These are phyloP conservation scores for Elmis aenea DNA, from an alignment of 2,888 invertebrate genomes.

Conservation along the genomic window DNA sequence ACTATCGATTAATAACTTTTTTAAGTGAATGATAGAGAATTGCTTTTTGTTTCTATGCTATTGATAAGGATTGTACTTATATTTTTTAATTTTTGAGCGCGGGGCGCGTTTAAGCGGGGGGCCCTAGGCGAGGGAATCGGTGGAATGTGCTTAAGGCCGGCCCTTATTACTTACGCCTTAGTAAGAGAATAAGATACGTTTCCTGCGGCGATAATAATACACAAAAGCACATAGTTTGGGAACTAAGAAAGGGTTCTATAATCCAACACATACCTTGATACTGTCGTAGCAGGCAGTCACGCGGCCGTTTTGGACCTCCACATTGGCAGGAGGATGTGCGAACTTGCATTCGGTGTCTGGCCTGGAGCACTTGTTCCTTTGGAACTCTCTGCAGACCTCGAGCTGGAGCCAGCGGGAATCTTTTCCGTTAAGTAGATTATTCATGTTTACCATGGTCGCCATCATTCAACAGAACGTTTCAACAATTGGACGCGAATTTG, in stretches of 20 bases:
- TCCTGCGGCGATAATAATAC: no score
- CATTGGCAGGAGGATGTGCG: conserved; percentile 98
- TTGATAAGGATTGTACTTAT: no score
- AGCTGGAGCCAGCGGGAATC: conserved; percentile 99
- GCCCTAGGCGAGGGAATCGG: no score
- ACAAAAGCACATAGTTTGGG: no score
- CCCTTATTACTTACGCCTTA: no score
- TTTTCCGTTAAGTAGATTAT: conserved; percentile 95
- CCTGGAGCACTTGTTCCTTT: conserved; percentile 98
- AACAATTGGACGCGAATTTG: conserved; percentile 33
- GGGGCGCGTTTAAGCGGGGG: no score
- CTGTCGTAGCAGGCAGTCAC: conserved; percentile 99
- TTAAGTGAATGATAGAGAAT: no score
- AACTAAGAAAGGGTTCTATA: conserved; percentile 1
- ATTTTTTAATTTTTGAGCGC: no score
- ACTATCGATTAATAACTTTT: no score
- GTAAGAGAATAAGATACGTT: no score
- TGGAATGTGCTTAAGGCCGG: no score
- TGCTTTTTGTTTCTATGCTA: no score
- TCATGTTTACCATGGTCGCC: conserved; percentile 93
- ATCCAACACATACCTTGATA: conserved; percentile 95
- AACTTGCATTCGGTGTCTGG: conserved; percentile 99
- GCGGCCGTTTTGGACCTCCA: conserved; percentile 99
- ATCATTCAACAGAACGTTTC: conserved; percentile 32
- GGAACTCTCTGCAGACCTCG: conserved; percentile 99